These are phyloP conservation scores for Syrista parreyssii DNA, from an alignment of 2,888 invertebrate species.

Conservation along the genomic window DNA sequence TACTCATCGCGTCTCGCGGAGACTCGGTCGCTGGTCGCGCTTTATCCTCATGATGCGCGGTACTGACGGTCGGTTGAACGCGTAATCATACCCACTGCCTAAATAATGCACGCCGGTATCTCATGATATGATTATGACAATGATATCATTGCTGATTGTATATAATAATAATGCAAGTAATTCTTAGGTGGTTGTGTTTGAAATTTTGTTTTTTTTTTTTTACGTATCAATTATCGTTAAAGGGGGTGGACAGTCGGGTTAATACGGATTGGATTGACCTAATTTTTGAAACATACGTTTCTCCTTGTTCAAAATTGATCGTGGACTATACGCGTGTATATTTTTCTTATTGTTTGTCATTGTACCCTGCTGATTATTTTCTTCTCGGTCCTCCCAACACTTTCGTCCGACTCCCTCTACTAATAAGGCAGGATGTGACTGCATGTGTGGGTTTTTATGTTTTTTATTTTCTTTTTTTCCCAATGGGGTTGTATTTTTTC, in stretches of 20 bases:
- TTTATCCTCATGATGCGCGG: slow-evolving; percentile 38
- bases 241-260: too few relatives aligned
- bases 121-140: not conserved
- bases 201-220: too few relatives aligned
- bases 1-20: slow-evolving; percentile 14
- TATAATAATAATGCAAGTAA: not conserved
- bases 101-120: not conserved
- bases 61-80: slow-evolving; percentile 13
- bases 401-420: not conserved
- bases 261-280: not conserved
- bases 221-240: too few relatives aligned
- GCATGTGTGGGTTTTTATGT: not conserved
- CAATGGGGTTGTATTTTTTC: not conserved
- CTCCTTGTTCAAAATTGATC: not conserved
- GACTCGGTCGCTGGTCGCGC: slow-evolving; percentile 31
- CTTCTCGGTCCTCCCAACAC: not conserved
- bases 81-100: not conserved
- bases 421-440: not conserved
- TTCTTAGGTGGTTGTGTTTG: too few relatives aligned
- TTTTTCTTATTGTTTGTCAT: not conserved
- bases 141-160: not conserved
- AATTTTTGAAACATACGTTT: not conserved
- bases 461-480: not conserved
- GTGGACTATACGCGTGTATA: not conserved
- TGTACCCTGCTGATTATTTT: not conserved